phyloP scores from a whole-genome alignment of 2,888 invertebrate genomes.

The Eupithecia exiguata region DNA sequence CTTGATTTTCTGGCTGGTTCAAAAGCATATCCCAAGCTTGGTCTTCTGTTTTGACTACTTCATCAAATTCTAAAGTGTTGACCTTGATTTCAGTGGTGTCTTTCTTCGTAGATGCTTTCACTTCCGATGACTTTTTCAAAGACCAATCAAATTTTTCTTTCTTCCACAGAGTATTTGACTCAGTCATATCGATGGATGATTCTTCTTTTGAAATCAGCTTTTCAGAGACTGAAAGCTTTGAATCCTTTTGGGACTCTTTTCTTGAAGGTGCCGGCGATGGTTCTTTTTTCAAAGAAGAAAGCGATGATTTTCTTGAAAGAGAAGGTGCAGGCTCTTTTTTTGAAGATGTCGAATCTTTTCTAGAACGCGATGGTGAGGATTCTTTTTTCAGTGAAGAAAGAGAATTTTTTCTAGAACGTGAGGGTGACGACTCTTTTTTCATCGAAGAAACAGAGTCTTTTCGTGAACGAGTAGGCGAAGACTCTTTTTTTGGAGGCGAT shows the following conservation, averaged over 20 bases:
- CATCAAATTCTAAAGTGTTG: conserved; percentile 43
- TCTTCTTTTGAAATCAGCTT: conserved; percentile 31
- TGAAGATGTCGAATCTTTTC: conserved; percentile 7
- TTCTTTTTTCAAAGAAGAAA: conserved; percentile 16
- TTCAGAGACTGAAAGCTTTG: conserved; percentile 26
- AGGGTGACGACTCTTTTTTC: conserved; percentile 23
- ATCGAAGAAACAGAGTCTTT: conserved; percentile 10
- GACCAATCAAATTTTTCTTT: conserved; percentile 43
- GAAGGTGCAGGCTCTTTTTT: conserved; percentile 23
- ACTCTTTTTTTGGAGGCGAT: conserved; percentile 12
- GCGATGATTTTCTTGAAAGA: conserved; percentile 13
- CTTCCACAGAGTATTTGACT: conserved; percentile 38
- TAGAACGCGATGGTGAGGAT: neutral
- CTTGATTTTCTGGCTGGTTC: conserved; percentile 63
- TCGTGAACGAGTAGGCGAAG: conserved; percentile 5
- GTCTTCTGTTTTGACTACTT: conserved; percentile 69
- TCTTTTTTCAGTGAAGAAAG: conserved; percentile 16
- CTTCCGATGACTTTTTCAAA: conserved; percentile 34
- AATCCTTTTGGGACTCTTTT: conserved; percentile 27
- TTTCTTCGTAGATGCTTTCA: conserved; percentile 46
- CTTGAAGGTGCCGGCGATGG: conserved; percentile 7
- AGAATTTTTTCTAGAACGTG: conserved; percentile 15
- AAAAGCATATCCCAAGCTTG: conserved; percentile 78
- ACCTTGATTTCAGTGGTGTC: conserved; percentile 44
- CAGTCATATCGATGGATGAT: conserved; percentile 32